Conservation (phyloP, 2,797 vertebrate genomes). For the Kryptolebias ocellatus region DNA sequence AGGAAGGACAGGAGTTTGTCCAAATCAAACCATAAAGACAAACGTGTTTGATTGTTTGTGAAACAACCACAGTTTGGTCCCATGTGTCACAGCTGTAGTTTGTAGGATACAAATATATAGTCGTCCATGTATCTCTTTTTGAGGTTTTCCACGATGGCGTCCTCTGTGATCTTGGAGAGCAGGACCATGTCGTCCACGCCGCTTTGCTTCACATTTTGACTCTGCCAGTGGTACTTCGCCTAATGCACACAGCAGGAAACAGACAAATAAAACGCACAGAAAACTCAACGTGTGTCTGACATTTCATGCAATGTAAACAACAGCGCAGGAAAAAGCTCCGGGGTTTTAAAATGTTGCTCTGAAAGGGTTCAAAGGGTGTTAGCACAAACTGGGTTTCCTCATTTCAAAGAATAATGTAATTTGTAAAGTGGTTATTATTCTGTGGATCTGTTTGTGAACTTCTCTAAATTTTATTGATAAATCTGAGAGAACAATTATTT, state of each 20-base stretch:
- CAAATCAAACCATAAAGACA: not conserved
- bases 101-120: conserved; percentile 95
- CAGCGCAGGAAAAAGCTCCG: no score
- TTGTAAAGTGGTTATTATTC: not conserved
- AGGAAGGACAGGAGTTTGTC: no score
- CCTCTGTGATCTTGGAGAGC: conserved; percentile 94
- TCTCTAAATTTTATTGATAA: not conserved
- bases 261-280: not conserved
- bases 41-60: not conserved
- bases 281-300: not conserved
- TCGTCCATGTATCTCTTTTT: conserved; percentile 97
- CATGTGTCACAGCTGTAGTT: not conserved
- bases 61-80: not conserved
- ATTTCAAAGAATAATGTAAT: not conserved
- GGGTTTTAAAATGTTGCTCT: no score
- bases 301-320: not conserved
- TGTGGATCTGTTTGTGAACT: not conserved
- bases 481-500: not conserved
- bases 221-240: conserved; percentile 99
- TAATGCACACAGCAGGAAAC: conserved; percentile 38
- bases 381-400: not conserved
- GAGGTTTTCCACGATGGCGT: conserved; percentile 95
- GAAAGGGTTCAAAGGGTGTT: no score
- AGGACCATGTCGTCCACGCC: conserved; percentile 99
- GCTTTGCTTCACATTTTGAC: conserved; percentile 97